Conservation (phyloP, 2,113 vertebrate genomes). For the Actinemys pallida region DNA sequence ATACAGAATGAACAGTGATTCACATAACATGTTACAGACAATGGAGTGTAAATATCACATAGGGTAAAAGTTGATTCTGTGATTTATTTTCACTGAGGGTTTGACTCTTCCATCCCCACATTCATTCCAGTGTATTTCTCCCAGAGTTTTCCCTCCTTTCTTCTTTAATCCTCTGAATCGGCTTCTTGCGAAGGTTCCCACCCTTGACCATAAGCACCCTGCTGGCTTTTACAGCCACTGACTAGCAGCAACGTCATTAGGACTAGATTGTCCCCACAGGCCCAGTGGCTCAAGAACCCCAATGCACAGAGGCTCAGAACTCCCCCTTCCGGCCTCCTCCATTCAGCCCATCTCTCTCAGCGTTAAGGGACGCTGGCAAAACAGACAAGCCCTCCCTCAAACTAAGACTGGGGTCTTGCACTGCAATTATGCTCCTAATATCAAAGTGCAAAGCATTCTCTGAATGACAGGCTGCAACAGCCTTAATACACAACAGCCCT, state of each 20-base stretch:
- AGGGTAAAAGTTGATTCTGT: neutral
- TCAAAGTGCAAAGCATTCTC: neutral
- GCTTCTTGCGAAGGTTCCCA: neutral
- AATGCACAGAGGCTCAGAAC: neutral
- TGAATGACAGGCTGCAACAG: neutral
- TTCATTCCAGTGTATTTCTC: neutral
- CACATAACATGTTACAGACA: neutral
- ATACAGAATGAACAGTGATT: neutral
- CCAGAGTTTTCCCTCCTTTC: neutral
- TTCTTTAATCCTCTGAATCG: neutral
- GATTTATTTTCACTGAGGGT: neutral
- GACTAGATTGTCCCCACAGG: neutral
- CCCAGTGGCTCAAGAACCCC: neutral
- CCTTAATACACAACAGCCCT: neutral
- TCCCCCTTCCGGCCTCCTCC: neutral
- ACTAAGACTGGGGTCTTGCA: neutral
- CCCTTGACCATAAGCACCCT: neutral
- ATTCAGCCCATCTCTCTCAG: neutral
- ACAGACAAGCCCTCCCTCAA: neutral
- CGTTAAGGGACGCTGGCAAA: neutral
- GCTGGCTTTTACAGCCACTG: neutral
- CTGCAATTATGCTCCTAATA: neutral
- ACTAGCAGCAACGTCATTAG: neutral
- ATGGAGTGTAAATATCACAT: neutral
- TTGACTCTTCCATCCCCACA: neutral